A percentile compares a stretch with the other conserved stretches of the same genome.
Conservation (phyloP, 2,113 vertebrate genomes). For the Opisthocomus hoazin region DNA sequence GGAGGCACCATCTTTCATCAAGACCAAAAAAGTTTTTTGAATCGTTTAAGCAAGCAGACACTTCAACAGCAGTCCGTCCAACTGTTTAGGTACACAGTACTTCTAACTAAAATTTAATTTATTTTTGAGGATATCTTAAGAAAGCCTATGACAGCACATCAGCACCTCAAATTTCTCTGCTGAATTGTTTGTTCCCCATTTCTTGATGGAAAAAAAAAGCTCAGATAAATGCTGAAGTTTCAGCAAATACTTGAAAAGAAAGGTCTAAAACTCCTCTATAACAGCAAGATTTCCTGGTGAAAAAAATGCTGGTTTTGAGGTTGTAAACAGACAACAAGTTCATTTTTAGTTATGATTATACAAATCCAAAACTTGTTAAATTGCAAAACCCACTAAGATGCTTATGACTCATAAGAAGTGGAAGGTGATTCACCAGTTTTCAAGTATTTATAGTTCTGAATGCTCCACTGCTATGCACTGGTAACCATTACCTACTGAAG, state of each 20-base stretch:
- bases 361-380: neutral
- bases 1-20: neutral
- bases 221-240: neutral
- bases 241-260: neutral
- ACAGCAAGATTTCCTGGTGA: neutral
- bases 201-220: neutral
- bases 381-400: neutral
- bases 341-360: neutral
- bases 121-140: neutral
- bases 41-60: fast-evolving
- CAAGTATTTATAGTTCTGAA: conserved; percentile 28
- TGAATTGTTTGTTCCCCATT: neutral
- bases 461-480: neutral
- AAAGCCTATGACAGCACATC: neutral
- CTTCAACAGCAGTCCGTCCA: neutral
- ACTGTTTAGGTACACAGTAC: neutral
- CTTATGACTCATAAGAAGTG: conserved; percentile 26
- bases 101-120: neutral
- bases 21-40: neutral
- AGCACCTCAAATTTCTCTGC: neutral
- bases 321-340: neutral
- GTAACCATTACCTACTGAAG: neutral
- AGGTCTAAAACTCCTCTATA: neutral
- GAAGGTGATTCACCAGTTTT: conserved; percentile 44
- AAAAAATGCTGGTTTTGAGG: neutral